These are phyloP conservation scores for Hydroisotoma schaefferi DNA, from an alignment of 2,888 invertebrate genomes.

Conservation along the genomic window DNA sequence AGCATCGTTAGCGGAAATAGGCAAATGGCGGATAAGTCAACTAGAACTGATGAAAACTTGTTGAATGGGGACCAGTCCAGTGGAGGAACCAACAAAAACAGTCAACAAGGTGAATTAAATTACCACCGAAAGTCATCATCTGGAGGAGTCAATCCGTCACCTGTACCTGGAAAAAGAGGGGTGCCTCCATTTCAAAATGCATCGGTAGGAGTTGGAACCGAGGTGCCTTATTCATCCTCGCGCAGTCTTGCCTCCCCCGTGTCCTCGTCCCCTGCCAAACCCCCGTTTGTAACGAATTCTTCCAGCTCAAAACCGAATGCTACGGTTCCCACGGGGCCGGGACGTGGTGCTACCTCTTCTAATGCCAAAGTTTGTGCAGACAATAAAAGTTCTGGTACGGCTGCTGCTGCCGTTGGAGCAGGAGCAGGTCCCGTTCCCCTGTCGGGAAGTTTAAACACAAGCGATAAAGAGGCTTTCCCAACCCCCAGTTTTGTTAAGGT, in stretches of 20 bases:
- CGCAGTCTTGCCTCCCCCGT: constrained; percentile 36
- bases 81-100: constrained; percentile 28
- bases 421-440: constrained; percentile 20
- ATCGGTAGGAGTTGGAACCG: constrained; percentile 36
- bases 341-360: constrained; percentile 39
- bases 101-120: constrained; percentile 12
- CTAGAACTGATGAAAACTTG: constrained; percentile 62
- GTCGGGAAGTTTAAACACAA: constrained; percentile 35
- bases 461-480: constrained; percentile 48
- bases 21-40: constrained; percentile 64
- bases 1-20: constrained; percentile 42
- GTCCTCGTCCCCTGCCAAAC: constrained; percentile 38
- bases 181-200: constrained; percentile 37
- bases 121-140: constrained; percentile 15
- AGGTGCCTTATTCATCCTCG: constrained; percentile 44
- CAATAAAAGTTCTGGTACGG: constrained; percentile 40
- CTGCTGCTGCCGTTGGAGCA: too few species aligned
- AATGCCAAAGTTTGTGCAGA: constrained; percentile 39
- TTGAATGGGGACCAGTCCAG: constrained; percentile 49
- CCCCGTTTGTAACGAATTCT: constrained; percentile 24
- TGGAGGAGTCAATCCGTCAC: constrained; percentile 35
- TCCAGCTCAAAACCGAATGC: constrained; percentile 20
- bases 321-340: constrained; percentile 19
- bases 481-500: constrained; percentile 44
- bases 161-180: constrained; percentile 42